phyloP scores from a whole-genome alignment of 2,888 invertebrate species.

The Drosophila ezoana region DNA sequence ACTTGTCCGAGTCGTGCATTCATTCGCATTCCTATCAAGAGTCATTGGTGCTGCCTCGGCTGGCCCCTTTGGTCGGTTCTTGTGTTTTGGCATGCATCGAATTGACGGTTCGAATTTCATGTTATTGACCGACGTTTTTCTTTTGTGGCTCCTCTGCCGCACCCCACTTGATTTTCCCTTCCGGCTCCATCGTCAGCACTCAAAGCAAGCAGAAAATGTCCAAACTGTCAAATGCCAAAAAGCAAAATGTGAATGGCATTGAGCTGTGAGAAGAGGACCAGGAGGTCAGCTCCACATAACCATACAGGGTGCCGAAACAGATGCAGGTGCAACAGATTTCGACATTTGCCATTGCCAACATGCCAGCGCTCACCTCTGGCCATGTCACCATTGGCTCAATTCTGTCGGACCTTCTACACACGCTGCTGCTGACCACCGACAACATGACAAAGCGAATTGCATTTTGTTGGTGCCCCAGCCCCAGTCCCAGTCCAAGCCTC shows the following conservation, averaged over 20 bases:
- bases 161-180: constrained; percentile 4
- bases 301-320: constrained; percentile 4
- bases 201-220: constrained; percentile 72
- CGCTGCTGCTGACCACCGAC: constrained; percentile 31
- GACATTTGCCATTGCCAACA: constrained; percentile 40
- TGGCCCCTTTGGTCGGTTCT: constrained; percentile 6
- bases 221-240: constrained; percentile 79
- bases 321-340: constrained; percentile 23
- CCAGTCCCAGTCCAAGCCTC: background rate
- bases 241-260: constrained; percentile 70
- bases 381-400: constrained; percentile 54
- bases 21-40: constrained; percentile 24
- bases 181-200: constrained; percentile 40
- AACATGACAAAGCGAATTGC: constrained; percentile 73
- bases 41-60: constrained; percentile 1
- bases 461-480: constrained; percentile 26
- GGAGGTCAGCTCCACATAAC: background rate
- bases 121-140: constrained; percentile 61
- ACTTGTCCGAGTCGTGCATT: constrained; percentile 27
- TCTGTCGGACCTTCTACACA: constrained; percentile 1
- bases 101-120: constrained; percentile 70
- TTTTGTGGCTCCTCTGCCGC: constrained; percentile 29
- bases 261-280: constrained; percentile 21
- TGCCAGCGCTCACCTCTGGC: constrained; percentile 44
- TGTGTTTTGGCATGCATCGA: constrained; percentile 57